A percentile compares a stretch with the other conserved stretches of the same genome.
Evolutionary conservation across 2,113 vertebrate genomes (phyloP).

Genomic region (Tiliqua scincoides): DNA sequence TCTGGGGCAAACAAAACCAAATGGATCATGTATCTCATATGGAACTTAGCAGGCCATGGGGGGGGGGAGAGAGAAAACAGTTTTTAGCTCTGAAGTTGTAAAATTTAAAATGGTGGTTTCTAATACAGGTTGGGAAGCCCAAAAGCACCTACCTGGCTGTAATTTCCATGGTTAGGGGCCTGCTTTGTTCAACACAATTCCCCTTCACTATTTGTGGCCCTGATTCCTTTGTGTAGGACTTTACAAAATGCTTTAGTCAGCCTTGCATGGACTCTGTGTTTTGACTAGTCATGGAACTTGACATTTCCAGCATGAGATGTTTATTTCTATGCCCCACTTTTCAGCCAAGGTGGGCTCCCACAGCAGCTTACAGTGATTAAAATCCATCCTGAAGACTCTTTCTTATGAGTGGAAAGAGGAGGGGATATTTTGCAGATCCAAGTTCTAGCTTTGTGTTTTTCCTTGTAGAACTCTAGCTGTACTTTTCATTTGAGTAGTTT

Average conservation of each 20-base stretch:
- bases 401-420: neutral
- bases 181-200: neutral
- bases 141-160: neutral
- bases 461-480: neutral
- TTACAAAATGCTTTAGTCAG: neutral
- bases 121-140: neutral
- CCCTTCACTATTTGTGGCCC: too few relatives aligned
- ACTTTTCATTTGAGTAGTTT: neutral
- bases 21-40: too few relatives aligned
- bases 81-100: neutral
- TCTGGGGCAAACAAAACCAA: too few relatives aligned
- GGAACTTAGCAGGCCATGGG: neutral
- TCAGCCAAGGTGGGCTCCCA: neutral
- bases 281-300: too few relatives aligned
- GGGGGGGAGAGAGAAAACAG: neutral
- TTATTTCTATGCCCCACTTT: neutral
- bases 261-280: too few relatives aligned
- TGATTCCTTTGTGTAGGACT: too few relatives aligned
- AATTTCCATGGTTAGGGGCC: neutral
- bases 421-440: neutral
- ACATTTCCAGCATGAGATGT: too few relatives aligned
- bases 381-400: neutral
- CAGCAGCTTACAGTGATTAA: neutral
- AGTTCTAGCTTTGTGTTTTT: neutral
- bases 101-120: neutral